These are phyloP conservation scores for Poeciliopsis gracilis DNA, from an alignment of 2,797 vertebrate genomes.

Conservation along the genomic window DNA sequence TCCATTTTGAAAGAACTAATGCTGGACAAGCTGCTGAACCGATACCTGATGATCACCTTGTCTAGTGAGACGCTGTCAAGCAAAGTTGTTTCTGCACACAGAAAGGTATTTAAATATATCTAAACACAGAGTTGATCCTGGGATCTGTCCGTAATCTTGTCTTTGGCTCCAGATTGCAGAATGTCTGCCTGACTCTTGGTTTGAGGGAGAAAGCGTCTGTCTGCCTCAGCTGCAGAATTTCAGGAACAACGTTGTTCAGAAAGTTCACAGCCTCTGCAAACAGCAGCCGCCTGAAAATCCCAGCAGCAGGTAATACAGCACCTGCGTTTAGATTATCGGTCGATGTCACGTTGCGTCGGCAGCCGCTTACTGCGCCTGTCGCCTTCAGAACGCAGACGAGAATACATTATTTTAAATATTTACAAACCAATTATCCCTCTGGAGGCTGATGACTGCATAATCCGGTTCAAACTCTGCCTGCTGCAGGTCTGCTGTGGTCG, in stretches of 20 bases:
- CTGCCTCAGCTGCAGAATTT: conserved; percentile 87
- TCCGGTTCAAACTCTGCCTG: conserved; percentile 8
- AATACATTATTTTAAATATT: too few species aligned
- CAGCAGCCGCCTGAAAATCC: conserved; percentile 58
- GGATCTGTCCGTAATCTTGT: not conserved
- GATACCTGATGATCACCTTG: conserved; percentile 88
- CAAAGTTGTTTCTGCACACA: conserved; percentile 75
- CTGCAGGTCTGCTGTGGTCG: conserved; percentile 67
- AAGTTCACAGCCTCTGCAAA: conserved; percentile 74
- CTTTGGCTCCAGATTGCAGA: conserved; percentile 80
- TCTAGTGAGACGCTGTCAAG: conserved; percentile 73
- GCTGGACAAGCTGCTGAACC: conserved; percentile 88
- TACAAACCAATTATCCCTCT: not conserved
- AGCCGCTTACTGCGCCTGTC: too few species aligned
- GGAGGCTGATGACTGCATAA: not conserved
- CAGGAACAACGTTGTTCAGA: conserved; percentile 85
- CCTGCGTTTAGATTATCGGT: too few species aligned
- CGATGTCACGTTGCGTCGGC: too few species aligned
- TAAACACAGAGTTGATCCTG: not conserved
- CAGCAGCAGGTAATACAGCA: conserved; percentile 59
- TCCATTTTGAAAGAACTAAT: conserved; percentile 84
- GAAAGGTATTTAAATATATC: conserved; percentile 75
- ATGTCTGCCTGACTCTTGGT: conserved; percentile 87
- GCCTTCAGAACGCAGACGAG: too few species aligned
- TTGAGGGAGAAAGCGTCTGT: conserved; percentile 69